Evolutionary conservation across 2,888 invertebrate genomes (phyloP).

Genomic region (Rhamphomyia laevipes): DNA sequence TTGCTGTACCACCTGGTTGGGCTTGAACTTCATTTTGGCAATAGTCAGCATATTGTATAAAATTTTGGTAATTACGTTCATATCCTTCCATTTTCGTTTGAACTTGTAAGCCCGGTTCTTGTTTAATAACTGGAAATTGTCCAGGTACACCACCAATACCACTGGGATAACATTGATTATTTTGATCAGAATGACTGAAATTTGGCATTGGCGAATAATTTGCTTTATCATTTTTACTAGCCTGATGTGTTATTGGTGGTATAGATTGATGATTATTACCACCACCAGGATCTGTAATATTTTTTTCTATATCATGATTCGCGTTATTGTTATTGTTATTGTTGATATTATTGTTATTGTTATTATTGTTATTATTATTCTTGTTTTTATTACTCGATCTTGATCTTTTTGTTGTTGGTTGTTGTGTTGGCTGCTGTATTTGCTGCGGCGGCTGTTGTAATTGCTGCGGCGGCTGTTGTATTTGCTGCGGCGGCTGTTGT

Average conservation of each 20-base stretch:
- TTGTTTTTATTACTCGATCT: constrained; percentile 24
- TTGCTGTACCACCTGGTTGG: constrained; percentile 14
- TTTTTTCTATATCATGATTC: constrained; percentile 25
- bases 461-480: constrained; percentile 20
- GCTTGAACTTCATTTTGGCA: constrained; percentile 36
- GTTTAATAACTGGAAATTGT: constrained; percentile 29
- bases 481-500: constrained; percentile 22
- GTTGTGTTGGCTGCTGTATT: constrained; percentile 21
- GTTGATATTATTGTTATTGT: constrained; percentile 23
- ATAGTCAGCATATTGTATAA: constrained; percentile 38
- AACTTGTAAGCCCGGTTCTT: constrained; percentile 32
- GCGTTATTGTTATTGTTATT: constrained; percentile 26
- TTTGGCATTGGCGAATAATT: constrained; percentile 14
- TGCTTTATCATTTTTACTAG: constrained; percentile 15
- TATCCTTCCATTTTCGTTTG: constrained; percentile 38
- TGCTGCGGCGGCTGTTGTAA: constrained; percentile 22
- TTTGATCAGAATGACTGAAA: constrained; percentile 18
- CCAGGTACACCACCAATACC: constrained; percentile 22
- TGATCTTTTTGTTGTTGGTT: not conserved
- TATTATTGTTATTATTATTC: constrained; percentile 26
- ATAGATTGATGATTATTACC: constrained; percentile 16
- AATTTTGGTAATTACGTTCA: constrained; percentile 38
- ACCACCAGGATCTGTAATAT: constrained; percentile 35
- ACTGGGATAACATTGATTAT: constrained; percentile 20
- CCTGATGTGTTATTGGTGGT: constrained; percentile 1